Conservation (phyloP, 2,113 vertebrate genomes). For the Istiophorus platypterus region DNA sequence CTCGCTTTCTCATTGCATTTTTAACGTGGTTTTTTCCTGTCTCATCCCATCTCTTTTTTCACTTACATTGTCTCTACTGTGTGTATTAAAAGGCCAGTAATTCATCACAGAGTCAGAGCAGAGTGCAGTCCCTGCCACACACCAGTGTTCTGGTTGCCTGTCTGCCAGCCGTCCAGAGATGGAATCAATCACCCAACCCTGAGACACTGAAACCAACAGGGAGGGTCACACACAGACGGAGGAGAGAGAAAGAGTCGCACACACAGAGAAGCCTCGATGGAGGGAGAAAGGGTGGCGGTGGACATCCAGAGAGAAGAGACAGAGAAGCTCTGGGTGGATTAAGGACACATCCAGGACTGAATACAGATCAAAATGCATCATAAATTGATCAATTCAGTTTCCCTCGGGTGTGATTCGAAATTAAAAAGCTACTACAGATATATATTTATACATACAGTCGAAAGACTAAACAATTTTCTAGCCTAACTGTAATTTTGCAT, state of each 20-base stretch:
- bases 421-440: not conserved
- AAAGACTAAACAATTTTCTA: slow-evolving; percentile 26
- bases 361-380: slow-evolving; percentile 36
- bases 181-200: slow-evolving; percentile 82
- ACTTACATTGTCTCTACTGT: slow-evolving; percentile 46
- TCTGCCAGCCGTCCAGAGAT: slow-evolving; percentile 75
- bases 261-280: slow-evolving; percentile 35
- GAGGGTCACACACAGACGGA: slow-evolving; percentile 57
- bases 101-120: slow-evolving; percentile 77
- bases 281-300: slow-evolving; percentile 39
- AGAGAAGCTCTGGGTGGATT: slow-evolving; percentile 35
- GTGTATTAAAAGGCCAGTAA: slow-evolving; percentile 78
- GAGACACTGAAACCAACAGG: slow-evolving; percentile 71
- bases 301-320: slow-evolving; percentile 38
- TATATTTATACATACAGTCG: not conserved
- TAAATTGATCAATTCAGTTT: slow-evolving; percentile 18
- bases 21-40: slow-evolving; percentile 27
- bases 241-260: slow-evolving; percentile 33
- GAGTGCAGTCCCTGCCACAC: slow-evolving; percentile 57
- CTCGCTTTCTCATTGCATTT: slow-evolving; percentile 23
- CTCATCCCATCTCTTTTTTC: slow-evolving; percentile 23
- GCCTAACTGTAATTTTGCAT: slow-evolving; percentile 12
- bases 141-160: slow-evolving; percentile 60
- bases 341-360: slow-evolving; percentile 48
- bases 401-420: slow-evolving; percentile 32